phyloP scores from a whole-genome alignment of 1,140 invertebrate species.

The Dufourea novaeangliae region DNA sequence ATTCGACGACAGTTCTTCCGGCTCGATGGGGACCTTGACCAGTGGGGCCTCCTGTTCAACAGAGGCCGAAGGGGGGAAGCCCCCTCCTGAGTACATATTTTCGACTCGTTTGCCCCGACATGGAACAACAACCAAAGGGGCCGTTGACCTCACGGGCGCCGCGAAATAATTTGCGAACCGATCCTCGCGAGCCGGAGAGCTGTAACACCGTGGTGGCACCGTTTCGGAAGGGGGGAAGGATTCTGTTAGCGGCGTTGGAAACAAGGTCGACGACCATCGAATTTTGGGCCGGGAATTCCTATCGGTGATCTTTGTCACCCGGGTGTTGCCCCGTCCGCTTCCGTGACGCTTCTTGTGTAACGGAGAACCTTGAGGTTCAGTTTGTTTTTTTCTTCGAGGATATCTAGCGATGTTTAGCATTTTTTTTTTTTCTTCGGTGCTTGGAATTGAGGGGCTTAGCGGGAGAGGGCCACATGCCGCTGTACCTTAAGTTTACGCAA shows the following conservation, averaged over 20 bases:
- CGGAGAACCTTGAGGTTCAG: too few relatives aligned
- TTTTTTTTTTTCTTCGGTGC: too few relatives aligned
- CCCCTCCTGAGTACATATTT: too few relatives aligned
- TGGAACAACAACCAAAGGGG: constrained; percentile 19
- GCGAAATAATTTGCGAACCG: constrained; percentile 35
- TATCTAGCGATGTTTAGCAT: too few relatives aligned
- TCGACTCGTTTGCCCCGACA: constrained; percentile 16
- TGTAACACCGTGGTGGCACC: constrained; percentile 1
- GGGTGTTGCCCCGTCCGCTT: too few relatives aligned
- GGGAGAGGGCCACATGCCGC: too few relatives aligned
- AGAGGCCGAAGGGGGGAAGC: too few relatives aligned
- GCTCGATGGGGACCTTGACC: constrained; percentile 45
- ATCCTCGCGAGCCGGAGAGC: neutral
- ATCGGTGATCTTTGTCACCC: neutral
- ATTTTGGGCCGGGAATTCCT: neutral
- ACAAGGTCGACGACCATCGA: constrained; percentile 4
- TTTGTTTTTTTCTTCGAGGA: neutral
- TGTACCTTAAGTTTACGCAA: too few relatives aligned
- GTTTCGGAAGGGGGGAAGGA: neutral
- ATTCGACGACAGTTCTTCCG: constrained; percentile 27
- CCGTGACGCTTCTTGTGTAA: too few relatives aligned
- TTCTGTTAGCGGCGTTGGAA: neutral
- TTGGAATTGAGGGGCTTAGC: too few relatives aligned
- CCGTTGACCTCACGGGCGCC: neutral
- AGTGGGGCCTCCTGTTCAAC: constrained; percentile 25